Conservation (phyloP, 2,888 invertebrate species). For the Trachelus troglodyta region DNA sequence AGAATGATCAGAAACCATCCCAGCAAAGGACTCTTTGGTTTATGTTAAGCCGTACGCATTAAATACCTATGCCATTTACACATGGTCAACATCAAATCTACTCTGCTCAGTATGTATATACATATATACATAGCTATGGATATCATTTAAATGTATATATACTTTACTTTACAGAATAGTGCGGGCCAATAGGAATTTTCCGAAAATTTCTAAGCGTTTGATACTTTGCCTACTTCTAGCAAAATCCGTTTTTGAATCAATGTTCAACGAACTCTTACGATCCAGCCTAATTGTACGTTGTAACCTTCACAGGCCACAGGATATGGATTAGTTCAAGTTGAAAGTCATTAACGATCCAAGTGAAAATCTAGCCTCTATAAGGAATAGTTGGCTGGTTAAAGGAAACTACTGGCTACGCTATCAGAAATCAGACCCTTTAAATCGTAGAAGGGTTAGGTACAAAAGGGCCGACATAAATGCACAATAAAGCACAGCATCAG, state of each 20-base stretch:
- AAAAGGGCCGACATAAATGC: conserved; percentile 30
- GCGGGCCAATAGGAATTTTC: not conserved
- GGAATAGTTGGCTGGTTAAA: not conserved
- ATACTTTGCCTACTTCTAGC: not conserved
- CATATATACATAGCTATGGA: not conserved
- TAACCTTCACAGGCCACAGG: not conserved
- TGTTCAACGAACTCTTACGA: not conserved
- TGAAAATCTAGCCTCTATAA: not conserved
- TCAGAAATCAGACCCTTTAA: not conserved
- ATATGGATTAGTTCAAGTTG: not conserved
- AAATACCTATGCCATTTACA: conserved; percentile 17
- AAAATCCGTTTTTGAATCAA: not conserved
- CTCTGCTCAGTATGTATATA: not conserved
- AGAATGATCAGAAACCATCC: not conserved
- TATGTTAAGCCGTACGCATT: conserved; percentile 26
- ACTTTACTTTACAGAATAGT: not conserved
- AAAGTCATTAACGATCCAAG: not conserved
- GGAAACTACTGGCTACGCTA: not conserved
- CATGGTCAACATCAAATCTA: not conserved
- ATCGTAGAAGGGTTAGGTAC: not conserved
- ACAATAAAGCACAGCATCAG: conserved; percentile 37
- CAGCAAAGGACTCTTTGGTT: conserved; percentile 8
- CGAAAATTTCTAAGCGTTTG: not conserved
- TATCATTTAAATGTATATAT: not conserved
- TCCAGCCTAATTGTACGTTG: not conserved